Conservation (phyloP, 23 tunicate species). For the Trididemnum miniatum region DNA sequence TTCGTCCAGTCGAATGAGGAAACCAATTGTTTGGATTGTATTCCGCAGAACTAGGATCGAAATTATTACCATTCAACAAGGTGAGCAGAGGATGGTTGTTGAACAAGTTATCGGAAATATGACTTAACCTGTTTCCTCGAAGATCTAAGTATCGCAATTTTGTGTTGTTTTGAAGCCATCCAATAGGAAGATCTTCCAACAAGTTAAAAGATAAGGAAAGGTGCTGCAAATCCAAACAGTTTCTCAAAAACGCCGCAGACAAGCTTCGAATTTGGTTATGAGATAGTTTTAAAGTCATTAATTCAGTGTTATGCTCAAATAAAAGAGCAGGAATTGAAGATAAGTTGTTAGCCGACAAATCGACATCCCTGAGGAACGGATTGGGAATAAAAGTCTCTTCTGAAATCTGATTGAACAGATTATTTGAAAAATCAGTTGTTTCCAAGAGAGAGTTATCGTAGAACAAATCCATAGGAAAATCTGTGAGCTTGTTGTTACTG, state of each 20-base stretch:
- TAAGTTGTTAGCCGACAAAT: background rate
- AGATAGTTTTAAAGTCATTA: background rate
- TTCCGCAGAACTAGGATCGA: too few species aligned
- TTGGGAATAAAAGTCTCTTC: background rate
- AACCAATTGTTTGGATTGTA: too few species aligned
- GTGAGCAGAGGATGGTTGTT: background rate
- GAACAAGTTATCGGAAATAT: background rate
- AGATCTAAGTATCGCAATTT: background rate
- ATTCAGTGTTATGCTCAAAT: background rate
- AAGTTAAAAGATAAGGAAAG: background rate
- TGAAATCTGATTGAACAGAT: background rate
- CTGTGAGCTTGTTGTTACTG: background rate
- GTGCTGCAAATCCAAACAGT: background rate
- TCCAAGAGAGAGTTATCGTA: conserved; percentile 1
- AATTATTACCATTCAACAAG: too few species aligned
- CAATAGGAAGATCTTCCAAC: background rate
- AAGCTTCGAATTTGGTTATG: background rate
- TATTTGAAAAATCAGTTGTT: background rate
- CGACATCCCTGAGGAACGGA: background rate
- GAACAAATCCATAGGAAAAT: conserved; percentile 16
- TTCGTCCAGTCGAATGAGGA: too few species aligned
- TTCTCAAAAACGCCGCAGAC: background rate
- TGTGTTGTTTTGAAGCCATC: background rate
- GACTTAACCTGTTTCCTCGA: background rate
- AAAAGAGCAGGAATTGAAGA: background rate